These are phyloP conservation scores for Amphiprion ocellaris DNA, from an alignment of 2,113 vertebrate species.

Conservation along the genomic window DNA sequence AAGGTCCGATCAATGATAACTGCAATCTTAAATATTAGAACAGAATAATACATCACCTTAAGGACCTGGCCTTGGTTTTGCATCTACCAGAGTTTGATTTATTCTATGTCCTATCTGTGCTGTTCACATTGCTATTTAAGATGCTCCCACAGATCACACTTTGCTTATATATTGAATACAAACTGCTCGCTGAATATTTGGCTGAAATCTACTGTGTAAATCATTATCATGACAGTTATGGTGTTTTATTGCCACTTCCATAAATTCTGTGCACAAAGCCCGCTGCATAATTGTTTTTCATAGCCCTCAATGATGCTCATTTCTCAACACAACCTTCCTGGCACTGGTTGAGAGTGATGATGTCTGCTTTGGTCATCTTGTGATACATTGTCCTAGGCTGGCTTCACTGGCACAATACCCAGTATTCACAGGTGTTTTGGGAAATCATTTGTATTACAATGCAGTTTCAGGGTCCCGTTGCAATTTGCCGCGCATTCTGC, in stretches of 20 bases:
- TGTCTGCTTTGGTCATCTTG: constrained; percentile 54
- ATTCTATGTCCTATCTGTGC: not conserved
- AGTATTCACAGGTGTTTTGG: constrained; percentile 67
- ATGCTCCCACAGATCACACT: not conserved
- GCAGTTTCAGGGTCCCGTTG: constrained; percentile 31
- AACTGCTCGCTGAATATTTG: constrained; percentile 34
- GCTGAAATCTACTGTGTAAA: constrained; percentile 35
- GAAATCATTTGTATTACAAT: constrained; percentile 63
- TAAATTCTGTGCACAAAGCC: constrained; percentile 52
- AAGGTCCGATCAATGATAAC: not conserved
- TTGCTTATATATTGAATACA: constrained; percentile 22
- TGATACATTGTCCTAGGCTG: constrained; percentile 61
- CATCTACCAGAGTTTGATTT: constrained; percentile 2
- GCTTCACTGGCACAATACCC: constrained; percentile 39
- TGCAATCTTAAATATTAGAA: not conserved
- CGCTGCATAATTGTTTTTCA: constrained; percentile 53
- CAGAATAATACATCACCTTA: not conserved
- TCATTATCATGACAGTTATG: constrained; percentile 53
- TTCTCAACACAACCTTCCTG: constrained; percentile 61
- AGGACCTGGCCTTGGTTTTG: not conserved
- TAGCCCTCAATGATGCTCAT: constrained; percentile 65
- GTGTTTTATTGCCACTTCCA: constrained; percentile 55
- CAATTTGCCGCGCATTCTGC: constrained; percentile 42
- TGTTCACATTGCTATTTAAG: constrained; percentile 17
- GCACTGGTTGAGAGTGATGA: constrained; percentile 52